These are phyloP conservation scores for Ptychobarbus kaznakovi DNA, from an alignment of 2,797 vertebrate genomes.

Conservation along the genomic window DNA sequence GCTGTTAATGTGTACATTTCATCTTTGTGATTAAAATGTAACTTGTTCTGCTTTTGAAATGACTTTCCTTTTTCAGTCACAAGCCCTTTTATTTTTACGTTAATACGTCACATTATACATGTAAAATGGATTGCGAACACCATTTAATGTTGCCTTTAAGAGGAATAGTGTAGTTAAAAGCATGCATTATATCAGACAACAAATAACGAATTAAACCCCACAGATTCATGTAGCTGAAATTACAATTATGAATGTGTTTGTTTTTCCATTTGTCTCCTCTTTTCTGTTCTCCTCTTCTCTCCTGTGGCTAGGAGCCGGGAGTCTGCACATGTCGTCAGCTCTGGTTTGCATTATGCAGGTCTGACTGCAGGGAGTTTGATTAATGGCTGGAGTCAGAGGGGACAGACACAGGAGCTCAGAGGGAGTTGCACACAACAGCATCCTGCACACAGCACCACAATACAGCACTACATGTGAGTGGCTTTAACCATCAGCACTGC, in stretches of 20 bases:
- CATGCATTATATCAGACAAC: not conserved
- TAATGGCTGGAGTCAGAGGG: slow-evolving; percentile 60
- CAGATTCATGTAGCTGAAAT: slow-evolving; percentile 14
- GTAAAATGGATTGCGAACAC: not conserved
- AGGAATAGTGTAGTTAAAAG: not conserved
- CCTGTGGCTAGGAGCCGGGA: slow-evolving; percentile 5
- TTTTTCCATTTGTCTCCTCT: slow-evolving; percentile 9
- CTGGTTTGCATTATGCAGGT: slow-evolving; percentile 53
- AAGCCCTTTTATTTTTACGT: not conserved
- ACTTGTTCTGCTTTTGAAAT: not conserved
- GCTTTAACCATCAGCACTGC: slow-evolving; percentile 37
- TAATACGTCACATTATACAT: not conserved
- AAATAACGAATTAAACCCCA: not conserved
- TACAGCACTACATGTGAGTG: slow-evolving; percentile 38
- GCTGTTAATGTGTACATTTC: not conserved
- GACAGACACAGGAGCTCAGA: slow-evolving; percentile 58
- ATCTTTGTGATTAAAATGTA: not conserved
- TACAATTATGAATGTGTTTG: slow-evolving; percentile 36
- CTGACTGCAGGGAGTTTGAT: slow-evolving; percentile 58
- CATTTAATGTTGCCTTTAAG: not conserved
- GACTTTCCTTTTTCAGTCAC: not conserved
- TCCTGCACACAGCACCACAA: slow-evolving; percentile 39
- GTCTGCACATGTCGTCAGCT: slow-evolving; percentile 41
- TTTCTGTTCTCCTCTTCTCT: not conserved
- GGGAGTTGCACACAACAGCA: slow-evolving; percentile 50